Conservation (phyloP, 2,888 invertebrate genomes). For the Meiosimyza decipiens region DNA sequence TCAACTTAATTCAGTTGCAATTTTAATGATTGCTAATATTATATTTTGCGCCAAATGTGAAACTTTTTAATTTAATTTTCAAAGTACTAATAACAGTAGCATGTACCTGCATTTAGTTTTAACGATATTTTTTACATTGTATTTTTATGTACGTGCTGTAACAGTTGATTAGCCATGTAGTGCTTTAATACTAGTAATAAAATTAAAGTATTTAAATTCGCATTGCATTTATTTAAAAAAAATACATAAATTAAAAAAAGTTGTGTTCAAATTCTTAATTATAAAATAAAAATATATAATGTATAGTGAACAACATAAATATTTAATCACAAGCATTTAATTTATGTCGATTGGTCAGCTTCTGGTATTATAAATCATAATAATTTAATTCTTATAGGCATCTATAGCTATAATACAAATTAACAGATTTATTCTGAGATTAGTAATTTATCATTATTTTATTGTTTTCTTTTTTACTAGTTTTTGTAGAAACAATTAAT, state of each 20-base stretch:
- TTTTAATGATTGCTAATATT: too few species aligned
- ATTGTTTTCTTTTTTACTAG: background rate
- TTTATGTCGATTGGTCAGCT: background rate
- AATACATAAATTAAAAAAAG: constrained; percentile 1
- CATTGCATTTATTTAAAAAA: too few species aligned
- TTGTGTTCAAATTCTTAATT: constrained; percentile 1
- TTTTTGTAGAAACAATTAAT: background rate
- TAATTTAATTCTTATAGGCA: constrained; percentile 25
- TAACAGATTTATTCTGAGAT: constrained; percentile 27
- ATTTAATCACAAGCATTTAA: constrained; percentile 30
- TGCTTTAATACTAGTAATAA: too few species aligned
- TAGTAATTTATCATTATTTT: constrained; percentile 1
- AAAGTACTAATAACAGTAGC: too few species aligned
- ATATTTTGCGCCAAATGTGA: too few species aligned
- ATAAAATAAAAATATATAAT: constrained; percentile 26
- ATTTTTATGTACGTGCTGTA: too few species aligned
- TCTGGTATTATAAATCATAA: constrained; percentile 3
- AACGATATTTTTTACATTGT: too few species aligned
- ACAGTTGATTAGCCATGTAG: too few species aligned
- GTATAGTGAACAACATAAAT: constrained; percentile 24
- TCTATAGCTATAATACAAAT: constrained; percentile 30
- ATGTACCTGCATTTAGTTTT: too few species aligned
- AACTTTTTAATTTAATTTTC: too few species aligned
- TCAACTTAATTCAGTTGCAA: too few species aligned
- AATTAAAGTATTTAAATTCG: too few species aligned